Percentiles rank a stretch among this genome's conserved stretches.
Evolutionary conservation across 2,113 vertebrate genomes (phyloP).

Genomic region (Chinchilla lanigera): DNA sequence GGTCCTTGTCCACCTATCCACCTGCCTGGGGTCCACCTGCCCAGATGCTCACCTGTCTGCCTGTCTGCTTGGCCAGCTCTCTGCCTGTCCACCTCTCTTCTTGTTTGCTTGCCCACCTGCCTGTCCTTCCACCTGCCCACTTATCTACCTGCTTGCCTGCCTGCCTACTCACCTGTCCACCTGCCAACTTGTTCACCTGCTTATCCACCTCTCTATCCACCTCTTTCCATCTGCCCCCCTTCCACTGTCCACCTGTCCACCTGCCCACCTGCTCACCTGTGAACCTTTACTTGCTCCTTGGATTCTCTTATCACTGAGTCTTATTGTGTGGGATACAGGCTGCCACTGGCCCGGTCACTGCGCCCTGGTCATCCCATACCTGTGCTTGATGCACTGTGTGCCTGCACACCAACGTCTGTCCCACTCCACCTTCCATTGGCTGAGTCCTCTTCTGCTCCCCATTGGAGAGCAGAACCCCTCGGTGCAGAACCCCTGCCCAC

Average conservation of each 20-base stretch:
- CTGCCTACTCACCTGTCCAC: no score
- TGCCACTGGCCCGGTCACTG: not conserved
- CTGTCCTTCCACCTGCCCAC: not conserved
- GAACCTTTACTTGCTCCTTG: not conserved
- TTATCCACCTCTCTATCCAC: not conserved
- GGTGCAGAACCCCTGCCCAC: not conserved
- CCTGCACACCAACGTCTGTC: not conserved
- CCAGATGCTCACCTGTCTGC: not conserved
- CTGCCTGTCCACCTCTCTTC: not conserved
- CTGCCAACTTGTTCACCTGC: not conserved
- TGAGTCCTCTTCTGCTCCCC: not conserved
- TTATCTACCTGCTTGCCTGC: not conserved
- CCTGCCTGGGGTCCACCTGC: not conserved
- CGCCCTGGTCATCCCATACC: not conserved
- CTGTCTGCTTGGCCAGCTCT: not conserved
- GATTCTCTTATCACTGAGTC: not conserved
- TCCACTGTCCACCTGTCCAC: not conserved
- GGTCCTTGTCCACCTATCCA: no score
- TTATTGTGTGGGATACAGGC: no score
- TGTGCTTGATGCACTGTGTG: not conserved
- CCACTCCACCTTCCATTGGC: no score
- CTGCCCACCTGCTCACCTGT: no score
- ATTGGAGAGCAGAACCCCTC: not conserved
- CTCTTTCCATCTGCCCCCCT: not conserved
- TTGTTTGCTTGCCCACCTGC: not conserved